These are phyloP conservation scores for Centrocercus urophasianus DNA, from an alignment of 2,113 vertebrate genomes.

Conservation along the genomic window DNA sequence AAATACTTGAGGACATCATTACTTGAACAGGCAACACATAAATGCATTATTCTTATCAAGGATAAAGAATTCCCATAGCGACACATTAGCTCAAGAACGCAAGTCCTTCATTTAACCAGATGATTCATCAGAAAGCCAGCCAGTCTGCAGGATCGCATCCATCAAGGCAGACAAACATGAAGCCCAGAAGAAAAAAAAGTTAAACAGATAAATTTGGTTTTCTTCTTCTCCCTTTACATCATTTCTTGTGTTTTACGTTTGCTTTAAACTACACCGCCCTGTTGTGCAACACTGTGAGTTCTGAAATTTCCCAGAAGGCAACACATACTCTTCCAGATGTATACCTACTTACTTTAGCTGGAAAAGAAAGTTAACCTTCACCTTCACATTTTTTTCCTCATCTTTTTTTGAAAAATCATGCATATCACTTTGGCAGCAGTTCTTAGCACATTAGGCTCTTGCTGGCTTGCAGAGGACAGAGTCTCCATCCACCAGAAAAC, in stretches of 20 bases:
- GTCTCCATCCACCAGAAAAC: background rate
- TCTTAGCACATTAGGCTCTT: background rate
- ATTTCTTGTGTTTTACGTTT: background rate
- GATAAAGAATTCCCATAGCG: background rate
- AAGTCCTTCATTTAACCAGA: slow-evolving; percentile 26
- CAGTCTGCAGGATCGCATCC: background rate
- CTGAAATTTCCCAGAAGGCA: background rate
- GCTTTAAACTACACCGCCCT: background rate
- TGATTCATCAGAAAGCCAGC: slow-evolving; percentile 44
- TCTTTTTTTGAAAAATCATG: background rate
- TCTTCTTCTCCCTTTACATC: background rate
- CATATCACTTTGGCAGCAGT: background rate
- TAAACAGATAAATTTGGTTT: background rate
- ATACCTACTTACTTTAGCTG: background rate
- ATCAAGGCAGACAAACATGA: background rate
- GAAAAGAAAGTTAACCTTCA: background rate
- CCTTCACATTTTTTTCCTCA: background rate
- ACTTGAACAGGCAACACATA: slow-evolving; percentile 2
- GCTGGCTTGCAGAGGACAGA: background rate
- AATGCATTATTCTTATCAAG: background rate
- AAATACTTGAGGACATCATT: background rate
- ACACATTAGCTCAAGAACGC: background rate
- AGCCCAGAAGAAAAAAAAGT: background rate
- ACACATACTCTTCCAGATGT: background rate
- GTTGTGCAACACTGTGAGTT: background rate